Percentiles rank a stretch among this genome's conserved stretches.
Conservation (phyloP, 1,140 invertebrate species). For the Wiebesia pumilae region DNA sequence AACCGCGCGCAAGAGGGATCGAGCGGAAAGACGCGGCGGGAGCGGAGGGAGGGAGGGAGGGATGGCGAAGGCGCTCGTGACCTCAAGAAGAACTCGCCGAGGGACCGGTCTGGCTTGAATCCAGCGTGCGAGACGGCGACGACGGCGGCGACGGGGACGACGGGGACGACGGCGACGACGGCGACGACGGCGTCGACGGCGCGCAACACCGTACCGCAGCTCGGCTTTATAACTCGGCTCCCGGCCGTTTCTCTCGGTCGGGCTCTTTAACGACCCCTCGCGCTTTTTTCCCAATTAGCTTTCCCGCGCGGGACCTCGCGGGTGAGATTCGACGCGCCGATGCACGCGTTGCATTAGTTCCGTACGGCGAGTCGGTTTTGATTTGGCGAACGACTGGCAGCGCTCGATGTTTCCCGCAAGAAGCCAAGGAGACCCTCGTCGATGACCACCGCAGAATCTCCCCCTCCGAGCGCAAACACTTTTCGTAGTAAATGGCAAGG, state of each 20-base stretch:
- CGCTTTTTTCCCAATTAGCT: conserved; percentile 20
- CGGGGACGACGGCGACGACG: conserved; percentile 6
- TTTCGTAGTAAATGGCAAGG: too few species aligned
- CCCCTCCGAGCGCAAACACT: too few species aligned
- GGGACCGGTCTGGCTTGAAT: conserved; percentile 55
- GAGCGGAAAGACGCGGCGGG: conserved; percentile 40
- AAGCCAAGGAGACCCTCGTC: too few species aligned
- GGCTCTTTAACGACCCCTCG: not conserved
- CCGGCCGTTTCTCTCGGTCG: conserved; percentile 24
- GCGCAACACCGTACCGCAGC: not conserved
- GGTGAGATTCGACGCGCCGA: not conserved
- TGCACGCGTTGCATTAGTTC: not conserved
- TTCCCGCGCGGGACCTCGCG: not conserved
- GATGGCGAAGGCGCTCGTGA: conserved; percentile 57
- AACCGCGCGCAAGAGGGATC: conserved; percentile 28
- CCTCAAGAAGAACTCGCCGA: conserved; percentile 63
- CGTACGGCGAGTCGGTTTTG: not conserved
- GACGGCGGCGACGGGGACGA: too few species aligned
- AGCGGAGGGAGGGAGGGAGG: conserved; percentile 18
- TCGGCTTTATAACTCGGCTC: conserved; percentile 19
- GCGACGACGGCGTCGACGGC: conserved; percentile 6
- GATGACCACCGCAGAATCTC: too few species aligned
- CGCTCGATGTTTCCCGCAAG: too few species aligned
- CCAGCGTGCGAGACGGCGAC: conserved; percentile 30
- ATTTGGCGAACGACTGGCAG: not conserved